A percentile compares a stretch with the other conserved stretches of the same genome.
These are phyloP conservation scores for Zapus hudsonius DNA, from an alignment of 2,113 vertebrate genomes.

Conservation along the genomic window DNA sequence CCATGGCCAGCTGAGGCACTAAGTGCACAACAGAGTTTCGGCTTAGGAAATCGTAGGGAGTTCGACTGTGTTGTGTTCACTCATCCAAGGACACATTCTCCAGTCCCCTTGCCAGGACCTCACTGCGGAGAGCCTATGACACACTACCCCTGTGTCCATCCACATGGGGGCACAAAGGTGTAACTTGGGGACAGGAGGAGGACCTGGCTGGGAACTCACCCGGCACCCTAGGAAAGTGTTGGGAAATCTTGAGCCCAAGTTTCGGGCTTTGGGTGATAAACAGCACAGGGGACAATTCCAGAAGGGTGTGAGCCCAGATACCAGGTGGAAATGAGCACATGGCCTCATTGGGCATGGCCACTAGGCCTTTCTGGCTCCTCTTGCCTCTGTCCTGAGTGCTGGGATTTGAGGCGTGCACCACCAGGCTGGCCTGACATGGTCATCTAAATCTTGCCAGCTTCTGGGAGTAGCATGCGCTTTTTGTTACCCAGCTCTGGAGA, in stretches of 20 bases:
- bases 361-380: too few species aligned
- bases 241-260: not conserved
- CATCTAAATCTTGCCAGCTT: too few species aligned
- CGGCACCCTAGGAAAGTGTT: not conserved
- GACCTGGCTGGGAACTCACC: not conserved
- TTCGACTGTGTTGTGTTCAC: not conserved
- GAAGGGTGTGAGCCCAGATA: not conserved
- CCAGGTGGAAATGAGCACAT: not conserved
- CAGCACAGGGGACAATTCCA: not conserved
- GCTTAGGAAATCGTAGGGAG: not conserved
- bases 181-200: not conserved
- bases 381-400: too few species aligned
- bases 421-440: too few species aligned
- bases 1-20: not conserved
- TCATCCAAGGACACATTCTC: rapidly evolving
- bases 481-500: not conserved
- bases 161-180: not conserved
- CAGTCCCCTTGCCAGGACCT: not conserved
- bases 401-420: too few species aligned
- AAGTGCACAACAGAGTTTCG: too few species aligned
- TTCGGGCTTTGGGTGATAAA: not conserved
- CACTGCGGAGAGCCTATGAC: not conserved
- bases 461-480: not conserved
- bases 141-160: too few species aligned
- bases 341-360: not conserved